Percentiles rank a stretch among this genome's conserved stretches.
Conservation (phyloP, 1,140 invertebrate species). For the Lepidurus packardi region DNA sequence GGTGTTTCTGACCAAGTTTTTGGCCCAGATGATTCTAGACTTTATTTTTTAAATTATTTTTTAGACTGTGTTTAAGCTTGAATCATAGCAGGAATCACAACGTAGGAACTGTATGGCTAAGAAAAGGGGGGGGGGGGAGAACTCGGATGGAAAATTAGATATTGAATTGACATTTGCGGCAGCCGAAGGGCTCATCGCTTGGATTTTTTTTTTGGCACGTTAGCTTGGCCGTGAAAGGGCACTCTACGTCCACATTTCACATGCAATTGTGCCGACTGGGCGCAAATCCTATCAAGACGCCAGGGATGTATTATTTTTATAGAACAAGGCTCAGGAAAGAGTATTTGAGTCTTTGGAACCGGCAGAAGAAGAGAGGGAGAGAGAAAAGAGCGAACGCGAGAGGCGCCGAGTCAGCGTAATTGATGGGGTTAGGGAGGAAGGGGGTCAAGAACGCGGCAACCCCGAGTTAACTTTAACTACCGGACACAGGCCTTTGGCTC, state of each 20-base stretch:
- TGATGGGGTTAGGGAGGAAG: neutral
- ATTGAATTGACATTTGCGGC: no score
- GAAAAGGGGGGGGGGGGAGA: no score
- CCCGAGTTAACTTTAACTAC: neutral
- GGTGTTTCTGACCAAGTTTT: no score
- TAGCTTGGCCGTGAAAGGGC: neutral
- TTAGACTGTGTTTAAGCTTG: no score
- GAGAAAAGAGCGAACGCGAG: neutral
- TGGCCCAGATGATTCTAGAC: no score
- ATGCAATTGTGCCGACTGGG: neutral
- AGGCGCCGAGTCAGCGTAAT: conserved; percentile 13
- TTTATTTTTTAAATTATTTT: no score
- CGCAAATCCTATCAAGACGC: conserved; percentile 9
- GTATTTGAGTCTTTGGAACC: neutral
- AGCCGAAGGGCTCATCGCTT: no score
- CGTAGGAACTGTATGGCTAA: no score
- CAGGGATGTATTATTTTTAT: conserved; percentile 10
- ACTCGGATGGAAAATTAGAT: no score
- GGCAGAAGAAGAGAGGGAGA: neutral
- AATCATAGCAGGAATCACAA: no score
- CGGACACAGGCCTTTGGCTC: conserved; percentile 8
- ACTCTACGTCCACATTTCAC: neutral
- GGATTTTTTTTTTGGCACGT: no score
- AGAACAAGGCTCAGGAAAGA: neutral
- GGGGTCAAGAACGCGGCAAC: neutral